Evolutionary conservation across 1,140 invertebrate genomes (phyloP).

Genomic region (Sycophila sp.): DNA sequence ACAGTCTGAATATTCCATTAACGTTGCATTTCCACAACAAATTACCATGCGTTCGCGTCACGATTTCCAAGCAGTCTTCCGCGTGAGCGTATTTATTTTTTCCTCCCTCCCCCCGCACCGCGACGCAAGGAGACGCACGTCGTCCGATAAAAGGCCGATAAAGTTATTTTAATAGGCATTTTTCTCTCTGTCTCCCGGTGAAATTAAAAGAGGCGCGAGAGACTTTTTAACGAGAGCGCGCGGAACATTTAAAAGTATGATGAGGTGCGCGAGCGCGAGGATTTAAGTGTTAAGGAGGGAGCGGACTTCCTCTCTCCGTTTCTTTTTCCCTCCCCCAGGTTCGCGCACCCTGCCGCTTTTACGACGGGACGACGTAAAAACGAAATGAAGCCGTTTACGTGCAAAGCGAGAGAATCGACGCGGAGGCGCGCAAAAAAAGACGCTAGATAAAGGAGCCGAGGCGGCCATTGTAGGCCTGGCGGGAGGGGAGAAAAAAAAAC

Average conservation of each 20-base stretch:
- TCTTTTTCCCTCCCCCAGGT: background rate
- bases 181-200: background rate
- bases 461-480: background rate
- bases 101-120: background rate
- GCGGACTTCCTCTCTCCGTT: constrained; percentile 18
- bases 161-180: constrained; percentile 22
- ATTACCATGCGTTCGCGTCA: constrained; percentile 3
- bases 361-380: constrained; percentile 38
- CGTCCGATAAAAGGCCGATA: constrained; percentile 30
- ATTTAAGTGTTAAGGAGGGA: background rate
- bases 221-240: constrained; percentile 25
- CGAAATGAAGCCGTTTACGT: constrained; percentile 40
- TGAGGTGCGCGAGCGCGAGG: constrained; percentile 17
- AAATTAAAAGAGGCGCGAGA: constrained; percentile 14
- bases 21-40: constrained; percentile 19
- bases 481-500: background rate
- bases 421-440: background rate
- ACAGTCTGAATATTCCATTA: constrained; percentile 2
- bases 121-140: background rate
- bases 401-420: constrained; percentile 22
- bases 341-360: background rate
- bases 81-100: background rate
- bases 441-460: constrained; percentile 10
- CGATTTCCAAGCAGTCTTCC: background rate
- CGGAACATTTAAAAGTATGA: constrained; percentile 36